phyloP scores from a whole-genome alignment of 2,797 vertebrate genomes.

The Falco columbarius region DNA sequence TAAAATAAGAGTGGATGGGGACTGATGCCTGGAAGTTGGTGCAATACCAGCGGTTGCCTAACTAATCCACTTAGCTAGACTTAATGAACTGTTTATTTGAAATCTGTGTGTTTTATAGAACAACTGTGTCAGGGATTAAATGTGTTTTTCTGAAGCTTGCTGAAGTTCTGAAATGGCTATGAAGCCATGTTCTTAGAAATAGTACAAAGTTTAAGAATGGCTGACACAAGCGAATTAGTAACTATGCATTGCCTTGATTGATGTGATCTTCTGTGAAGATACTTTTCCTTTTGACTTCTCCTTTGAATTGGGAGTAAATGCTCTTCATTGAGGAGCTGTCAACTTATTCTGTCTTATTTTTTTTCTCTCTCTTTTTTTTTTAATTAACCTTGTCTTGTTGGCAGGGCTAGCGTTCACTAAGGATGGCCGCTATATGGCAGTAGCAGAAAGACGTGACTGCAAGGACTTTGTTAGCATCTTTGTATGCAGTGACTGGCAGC shows the following conservation, averaged over 20 bases:
- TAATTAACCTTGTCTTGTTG: background rate
- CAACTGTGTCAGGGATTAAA: background rate
- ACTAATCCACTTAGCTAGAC: background rate
- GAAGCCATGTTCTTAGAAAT: background rate
- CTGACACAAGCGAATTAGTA: background rate
- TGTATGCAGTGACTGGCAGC: slow-evolving; percentile 96
- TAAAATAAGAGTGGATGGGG: background rate
- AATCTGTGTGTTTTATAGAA: background rate
- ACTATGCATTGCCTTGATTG: background rate
- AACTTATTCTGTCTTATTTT: background rate
- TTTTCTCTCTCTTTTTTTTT: background rate
- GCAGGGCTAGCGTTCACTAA: slow-evolving; percentile 90
- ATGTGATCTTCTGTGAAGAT: background rate
- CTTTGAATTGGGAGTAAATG: background rate
- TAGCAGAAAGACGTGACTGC: slow-evolving; percentile 95
- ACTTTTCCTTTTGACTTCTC: background rate
- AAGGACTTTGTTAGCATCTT: slow-evolving; percentile 95
- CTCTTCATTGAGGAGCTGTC: fast-evolving
- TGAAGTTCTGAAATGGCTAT: background rate
- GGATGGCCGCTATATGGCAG: slow-evolving; percentile 92
- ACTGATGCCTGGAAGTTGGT: background rate
- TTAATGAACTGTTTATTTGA: background rate
- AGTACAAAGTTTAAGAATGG: background rate
- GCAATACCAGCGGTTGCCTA: background rate
- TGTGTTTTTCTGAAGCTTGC: background rate